phyloP scores from a whole-genome alignment of 2,888 invertebrate genomes.

The Ephialtes manifestator region DNA sequence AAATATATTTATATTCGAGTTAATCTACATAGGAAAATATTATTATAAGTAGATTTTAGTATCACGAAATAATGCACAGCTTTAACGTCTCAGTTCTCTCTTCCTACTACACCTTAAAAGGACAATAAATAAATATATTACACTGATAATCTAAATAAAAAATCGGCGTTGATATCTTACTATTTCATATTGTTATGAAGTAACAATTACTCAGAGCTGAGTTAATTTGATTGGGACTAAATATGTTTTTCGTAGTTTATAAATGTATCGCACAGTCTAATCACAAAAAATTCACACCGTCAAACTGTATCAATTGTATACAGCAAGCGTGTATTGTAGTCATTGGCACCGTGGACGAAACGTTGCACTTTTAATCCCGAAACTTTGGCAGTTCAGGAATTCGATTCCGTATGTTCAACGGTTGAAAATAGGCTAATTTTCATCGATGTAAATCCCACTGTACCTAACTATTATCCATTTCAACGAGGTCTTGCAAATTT shows the following conservation, averaged over 20 bases:
- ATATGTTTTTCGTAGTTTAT: not conserved
- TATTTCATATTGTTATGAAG: too few relatives aligned
- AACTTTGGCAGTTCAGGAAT: slow-evolving; percentile 1
- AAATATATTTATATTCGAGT: slow-evolving; percentile 49
- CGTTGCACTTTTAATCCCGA: not conserved
- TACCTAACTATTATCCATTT: slow-evolving; percentile 12
- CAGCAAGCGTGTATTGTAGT: slow-evolving; percentile 10
- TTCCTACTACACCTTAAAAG: not conserved
- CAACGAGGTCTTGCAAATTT: slow-evolving; percentile 20
- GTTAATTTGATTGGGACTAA: too few relatives aligned
- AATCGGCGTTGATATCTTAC: not conserved
- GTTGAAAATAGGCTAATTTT: slow-evolving; percentile 34
- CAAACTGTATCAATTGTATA: not conserved
- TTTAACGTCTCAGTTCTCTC: slow-evolving; percentile 2
- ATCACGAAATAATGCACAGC: slow-evolving; percentile 7
- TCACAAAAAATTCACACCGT: slow-evolving; percentile 2
- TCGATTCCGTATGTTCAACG: slow-evolving; percentile 7
- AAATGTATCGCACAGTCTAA: not conserved
- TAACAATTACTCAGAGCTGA: too few relatives aligned
- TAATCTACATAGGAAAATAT: slow-evolving; percentile 39
- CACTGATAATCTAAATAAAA: not conserved
- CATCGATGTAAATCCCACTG: not conserved
- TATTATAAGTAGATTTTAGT: slow-evolving; percentile 7
- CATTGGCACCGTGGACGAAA: slow-evolving; percentile 28
- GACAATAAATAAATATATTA: slow-evolving; percentile 4